Evolutionary conservation across 2,113 vertebrate species (phyloP).

Genomic region (Prinia subflava): DNA sequence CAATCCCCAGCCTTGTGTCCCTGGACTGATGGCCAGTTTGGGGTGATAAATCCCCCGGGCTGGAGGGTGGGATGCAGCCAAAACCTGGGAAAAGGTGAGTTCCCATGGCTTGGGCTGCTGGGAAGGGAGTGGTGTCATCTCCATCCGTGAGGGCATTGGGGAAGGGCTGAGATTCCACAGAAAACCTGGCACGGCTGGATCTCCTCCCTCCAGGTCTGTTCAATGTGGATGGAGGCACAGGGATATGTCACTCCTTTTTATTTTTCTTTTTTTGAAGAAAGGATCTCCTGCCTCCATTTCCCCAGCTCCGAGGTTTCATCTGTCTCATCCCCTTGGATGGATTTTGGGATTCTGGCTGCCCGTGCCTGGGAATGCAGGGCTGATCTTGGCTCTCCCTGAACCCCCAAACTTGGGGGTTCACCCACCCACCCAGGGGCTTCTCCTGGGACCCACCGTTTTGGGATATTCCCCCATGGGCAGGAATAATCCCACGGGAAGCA

Average conservation of each 20-base stretch:
- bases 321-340: not conserved
- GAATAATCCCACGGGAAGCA: not conserved
- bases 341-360: not conserved
- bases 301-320: not conserved
- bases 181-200: rapidly evolving
- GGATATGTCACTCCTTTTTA: rapidly evolving
- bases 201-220: not conserved
- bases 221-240: not conserved
- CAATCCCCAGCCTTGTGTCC: rapidly evolving
- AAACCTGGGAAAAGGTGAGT: not conserved
- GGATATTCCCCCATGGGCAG: not conserved
- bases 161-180: not conserved
- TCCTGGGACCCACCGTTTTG: not conserved
- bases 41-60: not conserved
- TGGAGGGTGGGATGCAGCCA: not conserved
- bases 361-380: not conserved
- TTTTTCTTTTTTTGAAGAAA: not conserved
- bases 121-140: not conserved
- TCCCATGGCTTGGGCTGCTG: not conserved
- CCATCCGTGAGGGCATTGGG: not conserved
- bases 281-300: not conserved
- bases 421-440: rapidly evolving
- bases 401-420: not conserved
- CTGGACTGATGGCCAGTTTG: rapidly evolving
- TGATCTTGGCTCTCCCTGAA: not conserved